Evolutionary conservation across 2,113 vertebrate genomes (phyloP).

Genomic region (Clinocottus analis): DNA sequence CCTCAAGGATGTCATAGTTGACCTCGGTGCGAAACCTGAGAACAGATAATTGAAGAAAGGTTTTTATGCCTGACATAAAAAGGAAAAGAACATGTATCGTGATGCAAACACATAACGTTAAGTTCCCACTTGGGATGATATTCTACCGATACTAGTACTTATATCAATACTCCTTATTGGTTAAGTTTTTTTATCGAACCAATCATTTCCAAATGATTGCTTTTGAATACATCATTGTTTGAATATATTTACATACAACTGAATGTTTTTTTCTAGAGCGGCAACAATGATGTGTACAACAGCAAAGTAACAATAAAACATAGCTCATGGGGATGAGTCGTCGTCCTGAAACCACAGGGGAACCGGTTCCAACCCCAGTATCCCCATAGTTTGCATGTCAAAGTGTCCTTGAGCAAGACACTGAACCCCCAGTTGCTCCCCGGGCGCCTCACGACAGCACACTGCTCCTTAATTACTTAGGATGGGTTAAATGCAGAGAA

Average conservation of each 20-base stretch:
- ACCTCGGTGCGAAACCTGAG: slow-evolving; percentile 96
- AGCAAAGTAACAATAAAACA: not conserved
- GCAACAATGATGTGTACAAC: not conserved
- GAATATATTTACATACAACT: not conserved
- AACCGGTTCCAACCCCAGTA: too few relatives aligned
- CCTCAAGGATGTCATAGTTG: slow-evolving; percentile 96
- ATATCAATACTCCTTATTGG: not conserved
- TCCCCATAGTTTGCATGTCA: too few relatives aligned
- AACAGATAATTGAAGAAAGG: not conserved
- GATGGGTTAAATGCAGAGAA: too few relatives aligned
- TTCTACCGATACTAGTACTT: not conserved
- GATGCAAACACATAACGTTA: not conserved
- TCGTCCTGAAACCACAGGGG: too few relatives aligned
- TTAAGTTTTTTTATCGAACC: not conserved
- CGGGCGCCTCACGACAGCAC: too few relatives aligned
- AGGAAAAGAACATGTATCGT: not conserved
- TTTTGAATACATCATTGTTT: not conserved
- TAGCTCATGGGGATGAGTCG: too few relatives aligned
- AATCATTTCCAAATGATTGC: not conserved
- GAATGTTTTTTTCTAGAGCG: not conserved
- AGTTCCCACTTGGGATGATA: not conserved
- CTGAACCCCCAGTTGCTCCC: too few relatives aligned
- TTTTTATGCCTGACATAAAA: not conserved
- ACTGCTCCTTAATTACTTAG: too few relatives aligned
- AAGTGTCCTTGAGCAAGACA: too few relatives aligned